Percentiles rank a stretch among this genome's conserved stretches.
These are phyloP conservation scores for Axis porcinus DNA, from an alignment of 2,113 vertebrate species.

Conservation along the genomic window DNA sequence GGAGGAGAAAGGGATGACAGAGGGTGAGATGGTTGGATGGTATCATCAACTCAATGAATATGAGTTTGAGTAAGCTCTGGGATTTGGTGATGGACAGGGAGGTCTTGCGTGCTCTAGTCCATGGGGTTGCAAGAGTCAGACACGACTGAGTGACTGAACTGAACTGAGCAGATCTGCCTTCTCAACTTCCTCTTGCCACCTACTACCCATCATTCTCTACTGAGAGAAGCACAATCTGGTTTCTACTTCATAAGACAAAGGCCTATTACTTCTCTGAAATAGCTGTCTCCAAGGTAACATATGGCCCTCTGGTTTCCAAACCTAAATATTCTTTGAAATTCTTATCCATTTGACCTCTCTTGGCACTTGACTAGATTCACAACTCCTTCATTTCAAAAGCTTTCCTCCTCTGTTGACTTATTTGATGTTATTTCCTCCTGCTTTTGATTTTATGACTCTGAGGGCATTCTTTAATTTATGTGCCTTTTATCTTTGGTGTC, in stretches of 20 bases:
- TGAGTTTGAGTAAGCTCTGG: neutral
- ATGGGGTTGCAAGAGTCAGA: neutral
- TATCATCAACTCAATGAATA: neutral
- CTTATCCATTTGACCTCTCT: neutral
- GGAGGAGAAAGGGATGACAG: neutral
- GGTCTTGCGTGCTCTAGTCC: neutral
- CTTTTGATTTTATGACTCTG: neutral
- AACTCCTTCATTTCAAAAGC: conserved; percentile 27
- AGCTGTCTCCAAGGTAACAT: conserved; percentile 39
- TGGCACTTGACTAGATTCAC: neutral
- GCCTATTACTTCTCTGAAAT: neutral
- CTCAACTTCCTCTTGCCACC: neutral
- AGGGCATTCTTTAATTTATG: neutral
- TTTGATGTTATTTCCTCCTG: neutral
- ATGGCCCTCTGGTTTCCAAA: conserved; percentile 1
- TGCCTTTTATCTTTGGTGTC: neutral
- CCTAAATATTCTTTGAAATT: conserved; percentile 34
- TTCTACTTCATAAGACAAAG: neutral
- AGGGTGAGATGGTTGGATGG: neutral
- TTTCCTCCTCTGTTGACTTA: neutral
- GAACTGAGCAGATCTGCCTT: neutral
- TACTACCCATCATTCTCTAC: neutral
- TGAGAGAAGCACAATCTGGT: neutral
- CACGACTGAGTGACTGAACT: neutral
- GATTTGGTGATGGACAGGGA: neutral